Base-by-base conservation (phyloP, 2,888 invertebrate species). In the Lymantria dispar region DNA sequence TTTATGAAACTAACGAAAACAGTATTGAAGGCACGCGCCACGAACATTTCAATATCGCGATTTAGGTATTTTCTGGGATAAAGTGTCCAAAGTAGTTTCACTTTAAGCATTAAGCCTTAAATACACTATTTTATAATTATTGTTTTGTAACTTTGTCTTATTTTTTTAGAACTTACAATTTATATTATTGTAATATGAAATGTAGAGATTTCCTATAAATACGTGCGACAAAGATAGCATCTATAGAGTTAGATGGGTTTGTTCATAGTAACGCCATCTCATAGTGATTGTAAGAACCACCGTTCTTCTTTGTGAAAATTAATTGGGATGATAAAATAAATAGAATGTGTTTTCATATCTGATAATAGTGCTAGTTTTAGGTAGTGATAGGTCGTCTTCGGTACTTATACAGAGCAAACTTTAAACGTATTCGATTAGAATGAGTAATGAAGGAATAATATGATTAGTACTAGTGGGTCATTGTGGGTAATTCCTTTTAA, bases 41-140 rank as follows among this genome's bases (percentile, higher is more conserved):
- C 0, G 36, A 56, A 73, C 70, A 74, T 38, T 56, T 59, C 48
- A n/a, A 56, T 69, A 65, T 50, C 73, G 79, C 60, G 80, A 68
- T 71, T 54, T 48, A 76, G 69, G 54, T 45, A 29, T 52, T 29
- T 42, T 1, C 14, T 14, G 8, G 8, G 7, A 40, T 15, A 14
- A 15, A 15, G 3, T 38, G 12, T 8, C 1, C 11, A 38, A 2
- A 38, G 8, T 1, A 10, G 8, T 40, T 40, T 40, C n/a, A 13
- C 13, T 2, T 39, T 39, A 39, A 7, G 2, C 12, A 13, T 39
- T 39, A n/a, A n/a, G 22, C 3, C 1, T n/a, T 13, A 39, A 38
- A 1, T 36, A 36, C 22, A 22, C 5, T 22, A 3, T 22, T 22
- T 22, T 5, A 22, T 22, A 5, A 22, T 3, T 22, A 22, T 22